Base-by-base conservation (phyloP, 2,113 vertebrate genomes). In the Electrona antarctica region DNA sequence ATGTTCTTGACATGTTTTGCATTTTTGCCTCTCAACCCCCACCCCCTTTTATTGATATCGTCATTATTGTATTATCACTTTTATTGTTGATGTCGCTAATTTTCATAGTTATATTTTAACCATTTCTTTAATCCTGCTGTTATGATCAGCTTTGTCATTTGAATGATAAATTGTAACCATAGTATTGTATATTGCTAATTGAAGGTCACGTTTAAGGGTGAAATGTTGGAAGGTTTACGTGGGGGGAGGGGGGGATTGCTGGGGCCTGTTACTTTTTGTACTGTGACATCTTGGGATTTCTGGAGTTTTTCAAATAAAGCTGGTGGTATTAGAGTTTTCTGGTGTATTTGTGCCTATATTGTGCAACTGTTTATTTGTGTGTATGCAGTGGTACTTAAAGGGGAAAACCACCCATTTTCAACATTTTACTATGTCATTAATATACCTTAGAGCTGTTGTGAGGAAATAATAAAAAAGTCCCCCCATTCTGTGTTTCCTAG, bases 91-190 rank as follows among this genome's bases (percentile, higher is more conserved):
- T 72, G 73, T 84, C 64, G 87, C 71, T 83, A 67, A 86, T 88
- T 82, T 82, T 78, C 71, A 72, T 81, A 84, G 78, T 79, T 21
- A 77, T 84, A 84, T 86, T 86, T 89, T 85, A 89, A 84, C 74
- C 69, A 71, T 83, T 81, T 74, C 78, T 74, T 74, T 84, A 78
- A 84, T 80, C 73, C 79, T 84, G 80, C 73, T 83, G 78, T 86
- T 77, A 83, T 78, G 75, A 79, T 85, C 74, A 82, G 41, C 29
- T 79, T 81, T 78, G 67, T 83, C 69, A 77, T 58, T 83, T 82
- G 67, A 82, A 78, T 84, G 60, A 81, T 69, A 55, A 64, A 74
- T 66, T 85, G 71, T 82, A 89, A 82, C 58, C 60, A 54, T 74
- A 77, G 77, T 80, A 85, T 73, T 78, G 70, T 85, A 52, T 77